Percentiles rank a stretch among this genome's conserved stretches.
Conservation (phyloP, 2,113 vertebrate species). For the Sminthopsis crassicaudata region DNA sequence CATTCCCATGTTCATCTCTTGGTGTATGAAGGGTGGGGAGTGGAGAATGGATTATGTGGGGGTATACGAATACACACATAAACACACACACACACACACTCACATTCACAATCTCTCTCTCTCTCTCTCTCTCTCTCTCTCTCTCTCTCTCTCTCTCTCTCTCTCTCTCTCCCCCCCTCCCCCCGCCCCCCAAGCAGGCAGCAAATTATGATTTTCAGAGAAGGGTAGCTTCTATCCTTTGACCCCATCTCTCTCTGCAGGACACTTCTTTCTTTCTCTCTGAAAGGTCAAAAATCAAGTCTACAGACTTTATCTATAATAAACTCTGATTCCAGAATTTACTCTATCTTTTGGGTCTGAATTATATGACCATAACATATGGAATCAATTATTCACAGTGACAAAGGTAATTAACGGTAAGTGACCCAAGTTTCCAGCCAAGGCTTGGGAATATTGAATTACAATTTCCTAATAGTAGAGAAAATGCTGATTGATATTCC, state of each 20-base stretch:
- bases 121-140: no score
- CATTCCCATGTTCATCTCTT: no score
- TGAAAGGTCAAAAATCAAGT: background rate
- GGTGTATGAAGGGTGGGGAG: no score
- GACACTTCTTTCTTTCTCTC: background rate
- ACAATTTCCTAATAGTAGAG: background rate
- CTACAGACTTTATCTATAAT: background rate
- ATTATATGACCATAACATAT: background rate
- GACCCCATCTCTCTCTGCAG: background rate
- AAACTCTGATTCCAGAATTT: background rate
- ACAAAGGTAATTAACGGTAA: background rate
- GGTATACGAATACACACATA: no score
- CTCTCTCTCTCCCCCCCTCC: background rate
- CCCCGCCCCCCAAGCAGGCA: background rate
- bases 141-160: no score
- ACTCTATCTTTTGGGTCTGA: background rate
- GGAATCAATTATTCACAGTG: background rate
- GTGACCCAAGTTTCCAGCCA: background rate
- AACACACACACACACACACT: no score
- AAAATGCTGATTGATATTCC: background rate
- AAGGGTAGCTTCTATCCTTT: background rate
- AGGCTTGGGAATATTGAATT: background rate
- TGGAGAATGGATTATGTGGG: no score
- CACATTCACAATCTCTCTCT: no score
- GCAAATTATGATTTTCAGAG: background rate